These are phyloP conservation scores for Diachasma alloeum DNA, from an alignment of 1,140 invertebrate genomes.

Conservation along the genomic window DNA sequence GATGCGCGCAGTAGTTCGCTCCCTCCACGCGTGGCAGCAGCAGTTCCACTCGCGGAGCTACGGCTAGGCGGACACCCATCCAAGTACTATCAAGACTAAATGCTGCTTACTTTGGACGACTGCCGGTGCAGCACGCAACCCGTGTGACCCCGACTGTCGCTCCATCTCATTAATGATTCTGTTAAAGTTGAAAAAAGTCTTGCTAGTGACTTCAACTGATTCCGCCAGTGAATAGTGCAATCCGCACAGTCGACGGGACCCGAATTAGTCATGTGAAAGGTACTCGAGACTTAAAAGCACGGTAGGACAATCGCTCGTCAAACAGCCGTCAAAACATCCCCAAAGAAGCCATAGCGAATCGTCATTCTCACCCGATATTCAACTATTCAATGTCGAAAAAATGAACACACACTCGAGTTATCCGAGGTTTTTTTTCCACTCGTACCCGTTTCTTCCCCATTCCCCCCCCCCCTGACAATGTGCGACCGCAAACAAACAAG, in stretches of 20 bases:
- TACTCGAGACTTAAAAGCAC: conserved; percentile 42
- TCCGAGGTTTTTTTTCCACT: neutral
- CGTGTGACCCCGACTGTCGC: too few relatives aligned
- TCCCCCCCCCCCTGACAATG: conserved; percentile 44
- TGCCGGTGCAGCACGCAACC: too few relatives aligned
- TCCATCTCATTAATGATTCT: too few relatives aligned
- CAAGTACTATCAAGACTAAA: too few relatives aligned
- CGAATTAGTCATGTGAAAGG: conserved; percentile 11
- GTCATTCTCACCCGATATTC: conserved; percentile 48
- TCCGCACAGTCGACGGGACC: neutral
- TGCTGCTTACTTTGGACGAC: too few relatives aligned
- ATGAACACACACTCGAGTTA: conserved; percentile 34
- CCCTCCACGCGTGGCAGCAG: too few relatives aligned
- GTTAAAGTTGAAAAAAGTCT: too few relatives aligned
- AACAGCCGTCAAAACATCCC: conserved; percentile 63
- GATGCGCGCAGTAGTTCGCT: too few relatives aligned
- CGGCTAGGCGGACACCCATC: too few relatives aligned
- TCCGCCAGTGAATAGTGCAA: neutral
- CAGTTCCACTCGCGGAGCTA: too few relatives aligned
- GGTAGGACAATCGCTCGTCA: conserved; percentile 61
- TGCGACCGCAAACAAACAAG: conserved; percentile 65
- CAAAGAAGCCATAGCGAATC: conserved; percentile 61
- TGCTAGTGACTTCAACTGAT: too few relatives aligned
- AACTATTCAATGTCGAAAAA: neutral
- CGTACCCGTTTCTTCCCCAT: neutral